Base-by-base conservation (phyloP, 2,797 vertebrate species). In the Morus bassanus region DNA sequence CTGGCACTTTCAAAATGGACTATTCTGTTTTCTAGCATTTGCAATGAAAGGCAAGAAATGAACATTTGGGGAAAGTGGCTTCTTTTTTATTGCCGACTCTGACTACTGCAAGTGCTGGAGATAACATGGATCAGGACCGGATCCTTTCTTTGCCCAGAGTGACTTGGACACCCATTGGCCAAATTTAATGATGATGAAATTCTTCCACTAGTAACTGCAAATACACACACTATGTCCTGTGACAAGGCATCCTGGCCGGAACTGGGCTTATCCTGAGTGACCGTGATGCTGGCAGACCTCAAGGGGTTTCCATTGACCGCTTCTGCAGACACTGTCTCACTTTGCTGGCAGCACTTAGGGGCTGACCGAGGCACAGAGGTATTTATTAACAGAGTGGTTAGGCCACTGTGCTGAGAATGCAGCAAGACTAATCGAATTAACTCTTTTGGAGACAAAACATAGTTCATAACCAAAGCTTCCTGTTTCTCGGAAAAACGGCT, bases 201-300 rank as follows among this genome's bases (percentile, higher is more conserved):
- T 81, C 35, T 65, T 90, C 37, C 45, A 54, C 81, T 65, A 30
- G 7, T 63, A 69, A 43, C 43, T 33, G 35, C 10, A 69, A 63
- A 59, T 24, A 67, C 2, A 5, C 2, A 7, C 11, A 50, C 28
- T 51, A 18, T 75, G 69, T 84, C 30, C 53, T n/a, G 50, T 54
- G 80, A 28, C 30, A 25, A 79, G 76, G 41, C 39, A 37, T 64
- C 31, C 51, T 63, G 78, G 31, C 48, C 68, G 76, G 19, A 85
- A 25, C 33, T 60, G 51, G 63, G 31, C 39, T 91, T 8, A 21
- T 88, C 64, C 67, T 0, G 0, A 41, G 43, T 1, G 10, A 27
- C 48, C 0, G 0, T 5, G n/a, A 43, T 63, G 28, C 56, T 63
- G 67, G 74, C 78, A 74, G 75, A 56, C 43, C 60, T 45, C 3